Evolutionary conservation across 2,888 invertebrate species (phyloP).

Genomic region (Chromoteleia sp.): DNA sequence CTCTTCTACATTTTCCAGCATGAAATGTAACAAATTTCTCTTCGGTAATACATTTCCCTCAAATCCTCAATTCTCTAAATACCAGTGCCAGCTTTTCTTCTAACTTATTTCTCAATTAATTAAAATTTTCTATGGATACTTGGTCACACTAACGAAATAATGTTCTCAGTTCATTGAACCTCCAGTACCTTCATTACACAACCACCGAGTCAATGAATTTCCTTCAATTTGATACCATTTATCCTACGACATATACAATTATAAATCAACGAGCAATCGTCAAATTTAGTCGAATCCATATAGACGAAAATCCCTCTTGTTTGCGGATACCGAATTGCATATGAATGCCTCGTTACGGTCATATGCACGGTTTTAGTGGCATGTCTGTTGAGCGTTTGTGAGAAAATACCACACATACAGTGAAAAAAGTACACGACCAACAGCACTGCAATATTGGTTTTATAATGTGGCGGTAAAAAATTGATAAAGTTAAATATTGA

Average conservation of each 20-base stretch:
- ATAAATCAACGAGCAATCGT: background rate
- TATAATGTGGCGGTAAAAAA: no score
- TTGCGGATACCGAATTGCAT: constrained; percentile 30
- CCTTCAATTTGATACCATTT: constrained; percentile 6
- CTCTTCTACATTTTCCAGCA: background rate
- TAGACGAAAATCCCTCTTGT: constrained; percentile 9
- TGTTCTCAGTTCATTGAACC: constrained; percentile 1
- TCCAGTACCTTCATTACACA: background rate
- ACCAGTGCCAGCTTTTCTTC: background rate
- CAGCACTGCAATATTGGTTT: no score
- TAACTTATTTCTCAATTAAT: constrained; percentile 3
- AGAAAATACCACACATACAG: no score
- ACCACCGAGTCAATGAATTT: constrained; percentile 6
- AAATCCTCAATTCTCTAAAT: background rate
- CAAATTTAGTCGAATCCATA: constrained; percentile 1
- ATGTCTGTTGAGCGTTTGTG: background rate
- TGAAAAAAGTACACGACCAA: no score
- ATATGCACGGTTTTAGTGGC: constrained; percentile 3
- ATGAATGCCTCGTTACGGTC: constrained; percentile 32
- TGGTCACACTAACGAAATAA: constrained; percentile 15
- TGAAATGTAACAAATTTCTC: background rate
- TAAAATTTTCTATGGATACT: constrained; percentile 7
- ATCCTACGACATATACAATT: background rate
- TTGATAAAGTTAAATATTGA: no score
- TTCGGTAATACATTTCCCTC: background rate